Base-by-base conservation (phyloP, 1,140 invertebrate genomes). In the Daktulosphaira vitifoliae region DNA sequence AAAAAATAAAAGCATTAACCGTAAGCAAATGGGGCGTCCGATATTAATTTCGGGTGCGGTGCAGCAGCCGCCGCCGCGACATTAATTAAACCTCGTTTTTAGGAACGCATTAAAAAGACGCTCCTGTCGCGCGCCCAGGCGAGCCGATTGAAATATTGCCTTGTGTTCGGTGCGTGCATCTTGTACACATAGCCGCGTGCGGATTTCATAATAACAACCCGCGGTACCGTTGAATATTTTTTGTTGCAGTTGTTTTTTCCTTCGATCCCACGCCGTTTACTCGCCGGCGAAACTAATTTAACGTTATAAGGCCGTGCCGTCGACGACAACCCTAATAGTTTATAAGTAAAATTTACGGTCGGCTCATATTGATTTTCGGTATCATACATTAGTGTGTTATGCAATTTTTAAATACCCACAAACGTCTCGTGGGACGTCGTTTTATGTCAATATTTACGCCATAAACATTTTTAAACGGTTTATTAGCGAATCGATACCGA, bases 11-110 rank as follows among this genome's bases (percentile, higher is more conserved):
- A 11, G 29, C 29, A 33, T 11, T 33, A 33, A 33, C 29, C 29
- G 29, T 33, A 15, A 33, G 25, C 39, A n/a, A 62, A 62, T 25
- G 25, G 42, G 56, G 42, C 6, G 56, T 33, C 42, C 42, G 42
- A 62, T 62, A 62, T 62, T 62, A 62, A 62, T 62, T 62, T 62
- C 25, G 56, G 56, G 5, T 11, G 29, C 20, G 42, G 9, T 25
- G 56, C 29, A 33, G 29, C 29, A 33, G 29, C 56, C 44, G 56
- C 56, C 56, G 56, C 42, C 56, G 39, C 42, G 56, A 62, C 56
- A 62, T 62, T 62, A 62, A 62, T 62, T 62, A 62, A 62, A 62
- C 56, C 56, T 62, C 56, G 56, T 62, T 62, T 62, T 62, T 62
- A 29, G 42, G 56, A 62, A 62, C 56, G 39, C 56, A 62, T 62